Conservation (phyloP, 2,888 invertebrate genomes). For the Pachydiplax longipennis region DNA sequence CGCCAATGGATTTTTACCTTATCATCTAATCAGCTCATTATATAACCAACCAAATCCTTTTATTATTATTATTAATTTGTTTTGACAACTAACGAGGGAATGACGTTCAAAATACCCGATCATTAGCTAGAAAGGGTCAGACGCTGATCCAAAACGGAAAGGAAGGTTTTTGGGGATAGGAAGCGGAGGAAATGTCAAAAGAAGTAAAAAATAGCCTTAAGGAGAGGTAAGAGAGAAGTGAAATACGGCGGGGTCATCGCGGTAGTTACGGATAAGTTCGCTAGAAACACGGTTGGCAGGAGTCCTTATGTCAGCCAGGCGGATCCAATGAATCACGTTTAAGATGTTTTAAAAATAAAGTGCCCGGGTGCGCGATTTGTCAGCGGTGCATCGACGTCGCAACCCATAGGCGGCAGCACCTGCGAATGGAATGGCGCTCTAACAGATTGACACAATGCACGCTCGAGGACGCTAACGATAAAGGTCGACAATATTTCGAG, state of each 20-base stretch:
- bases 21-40: no score
- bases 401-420: conserved; percentile 41
- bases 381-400: conserved; percentile 36
- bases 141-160: no score
- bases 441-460: neutral
- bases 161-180: no score
- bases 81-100: no score
- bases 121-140: no score
- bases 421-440: neutral
- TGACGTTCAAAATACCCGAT: no score
- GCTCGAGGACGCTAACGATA: neutral
- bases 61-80: no score
- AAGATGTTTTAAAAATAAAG: conserved; percentile 37
- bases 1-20: no score
- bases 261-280: conserved; percentile 33
- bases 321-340: conserved; percentile 42
- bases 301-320: conserved; percentile 34
- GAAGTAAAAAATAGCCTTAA: neutral
- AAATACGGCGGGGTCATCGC: conserved; percentile 26
- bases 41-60: no score
- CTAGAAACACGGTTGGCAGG: conserved; percentile 30
- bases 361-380: conserved; percentile 21
- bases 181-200: no score
- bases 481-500: conserved; percentile 27
- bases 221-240: neutral